Percentiles rank a stretch among this genome's conserved stretches.
These are phyloP conservation scores for Stictocephala bisonia DNA, from an alignment of 2,888 invertebrate genomes.

Conservation along the genomic window DNA sequence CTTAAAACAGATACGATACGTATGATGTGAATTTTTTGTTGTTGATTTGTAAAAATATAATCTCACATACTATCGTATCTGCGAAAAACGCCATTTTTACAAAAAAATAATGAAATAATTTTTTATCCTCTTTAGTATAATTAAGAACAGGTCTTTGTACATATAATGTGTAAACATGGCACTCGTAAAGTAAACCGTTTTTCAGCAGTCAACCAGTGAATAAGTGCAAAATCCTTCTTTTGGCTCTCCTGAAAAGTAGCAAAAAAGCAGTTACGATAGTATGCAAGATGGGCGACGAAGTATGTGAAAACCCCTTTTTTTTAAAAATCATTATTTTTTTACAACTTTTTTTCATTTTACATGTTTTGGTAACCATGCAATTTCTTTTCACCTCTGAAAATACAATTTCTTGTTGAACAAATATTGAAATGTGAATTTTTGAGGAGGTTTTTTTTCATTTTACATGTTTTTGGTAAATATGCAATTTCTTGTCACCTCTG, in stretches of 20 bases:
- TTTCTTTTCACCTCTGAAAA: no score
- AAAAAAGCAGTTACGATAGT: slow-evolving; percentile 17
- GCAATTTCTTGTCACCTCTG: no score
- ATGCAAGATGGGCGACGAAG: slow-evolving; percentile 18
- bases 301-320: no score
- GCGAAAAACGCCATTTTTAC: slow-evolving; percentile 10
- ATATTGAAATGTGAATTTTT: no score
- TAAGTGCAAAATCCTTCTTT: slow-evolving; percentile 19
- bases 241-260: slow-evolving; percentile 25
- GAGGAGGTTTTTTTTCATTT: no score
- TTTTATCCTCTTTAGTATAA: neutral
- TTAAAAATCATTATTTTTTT: no score
- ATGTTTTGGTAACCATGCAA: no score
- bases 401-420: no score
- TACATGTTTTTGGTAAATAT: no score
- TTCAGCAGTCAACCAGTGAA: slow-evolving; percentile 1
- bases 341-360: no score
- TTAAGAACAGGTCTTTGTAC: neutral
- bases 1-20: slow-evolving; percentile 4
- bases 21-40: neutral
- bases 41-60: neutral
- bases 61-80: slow-evolving; percentile 17
- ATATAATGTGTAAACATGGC: neutral
- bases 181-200: neutral
- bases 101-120: neutral